Percentiles rank a stretch among this genome's conserved stretches.
Evolutionary conservation across 2,888 invertebrate genomes (phyloP).

Genomic region (Philonicus albiceps): DNA sequence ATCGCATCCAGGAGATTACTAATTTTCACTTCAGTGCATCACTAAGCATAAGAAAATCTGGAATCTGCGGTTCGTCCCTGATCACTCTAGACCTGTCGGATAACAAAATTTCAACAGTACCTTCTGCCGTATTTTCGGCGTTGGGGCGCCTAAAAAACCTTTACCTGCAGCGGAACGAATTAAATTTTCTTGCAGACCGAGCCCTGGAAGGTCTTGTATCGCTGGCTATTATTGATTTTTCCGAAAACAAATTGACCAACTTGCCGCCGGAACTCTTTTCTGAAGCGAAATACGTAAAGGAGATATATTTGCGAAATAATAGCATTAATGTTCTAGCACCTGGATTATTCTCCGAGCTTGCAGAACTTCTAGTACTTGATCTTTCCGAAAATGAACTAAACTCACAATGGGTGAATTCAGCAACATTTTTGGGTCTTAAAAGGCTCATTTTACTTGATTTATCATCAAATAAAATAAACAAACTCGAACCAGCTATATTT

Average conservation of each 20-base stretch:
- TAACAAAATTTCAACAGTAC: conserved; percentile 85
- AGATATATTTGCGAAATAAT: conserved; percentile 90
- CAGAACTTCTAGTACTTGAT: conserved; percentile 80
- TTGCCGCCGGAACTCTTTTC: conserved; percentile 86
- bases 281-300: conserved; percentile 82
- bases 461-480: conserved; percentile 84
- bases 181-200: conserved; percentile 85
- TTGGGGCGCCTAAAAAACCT: conserved; percentile 79
- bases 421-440: conserved; percentile 86
- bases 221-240: conserved; percentile 84
- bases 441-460: conserved; percentile 85
- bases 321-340: conserved; percentile 86
- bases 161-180: conserved; percentile 85
- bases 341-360: conserved; percentile 82
- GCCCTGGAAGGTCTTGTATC: conserved; percentile 82
- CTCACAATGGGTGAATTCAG: conserved; percentile 84
- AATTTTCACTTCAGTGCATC: conserved; percentile 84
- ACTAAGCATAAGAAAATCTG: conserved; percentile 61
- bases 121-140: conserved; percentile 81
- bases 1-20: conserved; percentile 85
- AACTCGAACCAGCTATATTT: conserved; percentile 83
- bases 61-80: conserved; percentile 70
- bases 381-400: conserved; percentile 85
- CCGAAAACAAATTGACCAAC: conserved; percentile 87
- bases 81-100: conserved; percentile 82